phyloP scores from a whole-genome alignment of 2,113 vertebrate genomes.

The Anhinga anhinga region DNA sequence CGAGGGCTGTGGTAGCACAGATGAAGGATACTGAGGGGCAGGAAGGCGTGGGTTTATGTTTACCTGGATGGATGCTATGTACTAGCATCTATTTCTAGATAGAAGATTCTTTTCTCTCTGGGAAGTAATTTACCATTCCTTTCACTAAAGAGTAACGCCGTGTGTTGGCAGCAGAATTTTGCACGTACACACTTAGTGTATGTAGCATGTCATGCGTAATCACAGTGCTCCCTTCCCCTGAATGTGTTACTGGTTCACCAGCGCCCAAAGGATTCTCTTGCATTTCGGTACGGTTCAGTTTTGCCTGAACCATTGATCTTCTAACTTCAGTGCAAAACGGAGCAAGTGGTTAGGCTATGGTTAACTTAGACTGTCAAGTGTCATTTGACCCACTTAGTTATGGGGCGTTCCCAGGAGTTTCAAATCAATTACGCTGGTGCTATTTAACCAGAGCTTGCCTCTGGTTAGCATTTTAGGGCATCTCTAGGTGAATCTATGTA shows the following conservation, averaged over 20 bases:
- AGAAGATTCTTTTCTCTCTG: not conserved
- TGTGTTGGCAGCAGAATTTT: not conserved
- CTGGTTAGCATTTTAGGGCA: not conserved
- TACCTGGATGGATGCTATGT: not conserved
- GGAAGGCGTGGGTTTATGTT: not conserved
- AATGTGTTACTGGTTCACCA: not conserved
- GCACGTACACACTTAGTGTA: rapidly evolving
- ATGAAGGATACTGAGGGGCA: not conserved
- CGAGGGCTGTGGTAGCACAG: not conserved
- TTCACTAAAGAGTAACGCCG: rapidly evolving
- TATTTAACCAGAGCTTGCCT: not conserved
- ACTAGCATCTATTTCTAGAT: too few species aligned
- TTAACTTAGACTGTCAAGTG: not conserved
- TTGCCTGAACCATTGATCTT: not conserved
- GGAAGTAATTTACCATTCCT: not conserved
- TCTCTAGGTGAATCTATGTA: not conserved
- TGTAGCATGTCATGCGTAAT: not conserved
- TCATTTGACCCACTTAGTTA: not conserved
- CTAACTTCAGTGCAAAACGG: rapidly evolving
- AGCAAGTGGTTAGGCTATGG: not conserved
- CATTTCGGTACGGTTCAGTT: not conserved
- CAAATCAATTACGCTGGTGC: not conserved
- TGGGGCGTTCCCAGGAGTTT: not conserved
- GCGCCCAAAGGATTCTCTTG: not conserved
- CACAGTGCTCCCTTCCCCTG: not conserved